phyloP scores from a whole-genome alignment of 2,797 vertebrate species.

The Acestrorhynchus altus region DNA sequence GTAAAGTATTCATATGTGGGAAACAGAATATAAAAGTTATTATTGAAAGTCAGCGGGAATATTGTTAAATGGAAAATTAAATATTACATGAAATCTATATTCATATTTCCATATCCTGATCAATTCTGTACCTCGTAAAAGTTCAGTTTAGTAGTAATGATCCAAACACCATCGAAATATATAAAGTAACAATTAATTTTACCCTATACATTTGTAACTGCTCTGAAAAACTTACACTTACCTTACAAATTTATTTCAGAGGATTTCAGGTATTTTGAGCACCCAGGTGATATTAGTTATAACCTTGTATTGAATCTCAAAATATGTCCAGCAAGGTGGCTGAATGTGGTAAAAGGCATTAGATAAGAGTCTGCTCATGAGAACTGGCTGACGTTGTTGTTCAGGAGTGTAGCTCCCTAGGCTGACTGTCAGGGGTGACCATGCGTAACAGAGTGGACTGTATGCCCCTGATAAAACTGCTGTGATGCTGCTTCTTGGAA shows the following conservation, averaged over 20 bases:
- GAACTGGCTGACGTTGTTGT: conserved; percentile 33
- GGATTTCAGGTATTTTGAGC: background rate
- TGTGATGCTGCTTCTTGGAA: conserved; percentile 61
- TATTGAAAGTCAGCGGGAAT: background rate
- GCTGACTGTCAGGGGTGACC: conserved; percentile 41
- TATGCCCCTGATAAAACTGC: conserved; percentile 64
- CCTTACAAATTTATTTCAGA: conserved; percentile 2
- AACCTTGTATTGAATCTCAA: background rate
- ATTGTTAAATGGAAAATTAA: background rate
- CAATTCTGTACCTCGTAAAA: background rate
- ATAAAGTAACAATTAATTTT: background rate
- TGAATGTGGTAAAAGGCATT: conserved; percentile 22
- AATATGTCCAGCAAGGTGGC: background rate
- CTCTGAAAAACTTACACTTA: conserved; percentile 20
- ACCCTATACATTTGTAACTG: background rate
- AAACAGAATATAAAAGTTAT: background rate
- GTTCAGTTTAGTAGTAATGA: background rate
- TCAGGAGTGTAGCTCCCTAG: conserved; percentile 28
- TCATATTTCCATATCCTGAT: background rate
- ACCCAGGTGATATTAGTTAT: background rate
- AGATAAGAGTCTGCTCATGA: conserved; percentile 43
- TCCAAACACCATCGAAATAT: background rate
- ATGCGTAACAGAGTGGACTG: conserved; percentile 61
- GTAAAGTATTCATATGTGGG: too few relatives aligned
- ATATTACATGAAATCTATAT: background rate